Conservation (phyloP, 2,888 invertebrate genomes). For the Folsomia manolachei region DNA sequence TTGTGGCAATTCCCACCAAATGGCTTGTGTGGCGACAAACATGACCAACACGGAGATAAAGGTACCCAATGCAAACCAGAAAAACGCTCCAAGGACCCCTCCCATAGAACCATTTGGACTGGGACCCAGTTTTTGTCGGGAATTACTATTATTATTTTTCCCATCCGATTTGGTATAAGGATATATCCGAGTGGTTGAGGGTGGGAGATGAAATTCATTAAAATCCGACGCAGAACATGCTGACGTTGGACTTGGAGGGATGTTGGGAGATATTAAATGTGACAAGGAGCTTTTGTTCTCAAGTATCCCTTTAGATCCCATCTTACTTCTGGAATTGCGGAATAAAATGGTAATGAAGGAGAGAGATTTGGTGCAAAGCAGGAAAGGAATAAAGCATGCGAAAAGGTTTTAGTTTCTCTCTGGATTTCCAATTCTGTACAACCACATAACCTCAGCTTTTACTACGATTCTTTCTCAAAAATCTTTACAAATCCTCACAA, state of each 20-base stretch:
- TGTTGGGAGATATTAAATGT: constrained; percentile 36
- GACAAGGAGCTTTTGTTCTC: constrained; percentile 41
- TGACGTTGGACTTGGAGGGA: constrained; percentile 41
- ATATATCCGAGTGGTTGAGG: constrained; percentile 38
- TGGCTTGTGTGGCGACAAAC: constrained; percentile 14
- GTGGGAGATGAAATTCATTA: constrained; percentile 42
- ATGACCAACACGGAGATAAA: constrained; percentile 19
- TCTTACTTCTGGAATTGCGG: constrained; percentile 10
- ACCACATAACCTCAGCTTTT: too few species aligned
- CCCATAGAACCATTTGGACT: constrained; percentile 13
- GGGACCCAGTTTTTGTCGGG: not conserved
- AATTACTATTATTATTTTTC: constrained; percentile 7
- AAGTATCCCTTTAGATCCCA: constrained; percentile 38
- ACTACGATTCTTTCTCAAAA: too few species aligned
- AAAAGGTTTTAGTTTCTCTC: too few species aligned
- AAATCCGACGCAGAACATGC: constrained; percentile 37
- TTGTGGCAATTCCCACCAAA: not conserved
- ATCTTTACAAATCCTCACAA: too few species aligned
- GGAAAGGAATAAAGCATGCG: too few species aligned
- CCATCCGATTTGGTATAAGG: constrained; percentile 29
- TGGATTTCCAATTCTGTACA: too few species aligned
- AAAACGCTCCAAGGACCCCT: constrained; percentile 2
- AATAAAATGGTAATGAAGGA: not conserved
- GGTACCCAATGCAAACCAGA: constrained; percentile 30
- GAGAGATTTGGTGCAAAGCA: too few species aligned